Conservation (phyloP, 2,113 vertebrate species). For the Odontesthes bonariensis region DNA sequence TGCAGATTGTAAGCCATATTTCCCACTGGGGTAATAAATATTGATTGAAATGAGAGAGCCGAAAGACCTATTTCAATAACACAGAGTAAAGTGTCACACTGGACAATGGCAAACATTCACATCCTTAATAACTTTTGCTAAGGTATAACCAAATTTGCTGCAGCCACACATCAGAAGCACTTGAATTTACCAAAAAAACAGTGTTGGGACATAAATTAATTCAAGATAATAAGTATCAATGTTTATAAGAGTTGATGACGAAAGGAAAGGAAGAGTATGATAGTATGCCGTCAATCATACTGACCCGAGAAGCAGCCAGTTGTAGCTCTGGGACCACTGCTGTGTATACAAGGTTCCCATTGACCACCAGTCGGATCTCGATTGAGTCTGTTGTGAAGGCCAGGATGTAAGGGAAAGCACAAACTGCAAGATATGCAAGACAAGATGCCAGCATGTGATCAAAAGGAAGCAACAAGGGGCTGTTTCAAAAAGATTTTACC, state of each 20-base stretch:
- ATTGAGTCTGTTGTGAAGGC: conserved; percentile 98
- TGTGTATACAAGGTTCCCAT: conserved; percentile 98
- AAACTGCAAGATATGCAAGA: conserved; percentile 85
- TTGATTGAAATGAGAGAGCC: conserved; percentile 61
- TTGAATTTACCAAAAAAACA: background rate
- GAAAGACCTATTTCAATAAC: conserved; percentile 48
- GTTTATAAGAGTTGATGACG: background rate
- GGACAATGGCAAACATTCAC: conserved; percentile 11
- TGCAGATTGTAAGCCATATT: conserved; percentile 53
- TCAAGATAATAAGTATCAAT: background rate
- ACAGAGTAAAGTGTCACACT: conserved; percentile 8
- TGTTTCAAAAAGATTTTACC: background rate
- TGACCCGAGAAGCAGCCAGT: conserved; percentile 93
- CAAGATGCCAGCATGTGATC: background rate
- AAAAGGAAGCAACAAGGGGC: background rate
- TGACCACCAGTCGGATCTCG: conserved; percentile 97
- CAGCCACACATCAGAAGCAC: background rate
- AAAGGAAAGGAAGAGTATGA: background rate
- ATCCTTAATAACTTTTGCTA: background rate
- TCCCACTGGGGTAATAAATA: conserved; percentile 64
- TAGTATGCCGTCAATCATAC: conserved; percentile 49
- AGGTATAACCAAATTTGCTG: conserved; percentile 4
- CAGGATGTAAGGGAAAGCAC: conserved; percentile 97
- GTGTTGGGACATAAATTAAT: background rate
- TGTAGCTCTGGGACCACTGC: conserved; percentile 96